Evolutionary conservation across 2,113 vertebrate genomes (phyloP).

Genomic region (Phyllopteryx taeniolatus): DNA sequence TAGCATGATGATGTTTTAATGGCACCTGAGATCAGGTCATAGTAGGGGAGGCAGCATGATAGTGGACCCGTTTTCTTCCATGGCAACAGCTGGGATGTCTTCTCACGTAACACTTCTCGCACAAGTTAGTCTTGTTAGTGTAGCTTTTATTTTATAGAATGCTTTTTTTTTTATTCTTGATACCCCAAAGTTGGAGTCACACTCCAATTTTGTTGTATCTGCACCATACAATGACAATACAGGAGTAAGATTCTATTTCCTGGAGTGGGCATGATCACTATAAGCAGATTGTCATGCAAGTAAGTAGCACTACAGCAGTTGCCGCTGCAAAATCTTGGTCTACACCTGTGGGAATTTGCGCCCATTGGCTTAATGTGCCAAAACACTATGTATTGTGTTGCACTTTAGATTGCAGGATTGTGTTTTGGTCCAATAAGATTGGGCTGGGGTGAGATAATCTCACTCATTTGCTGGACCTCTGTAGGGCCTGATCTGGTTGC

Average conservation of each 20-base stretch:
- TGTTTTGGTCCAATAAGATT: neutral
- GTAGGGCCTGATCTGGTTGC: conserved; percentile 41
- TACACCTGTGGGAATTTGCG: neutral
- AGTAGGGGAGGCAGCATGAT: conserved; percentile 22
- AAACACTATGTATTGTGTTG: neutral
- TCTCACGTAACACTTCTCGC: conserved; percentile 28
- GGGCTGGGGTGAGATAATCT: conserved; percentile 5
- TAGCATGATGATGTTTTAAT: conserved; percentile 31
- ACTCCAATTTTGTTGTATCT: neutral
- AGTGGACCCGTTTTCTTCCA: conserved; percentile 36
- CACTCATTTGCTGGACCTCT: conserved; percentile 37
- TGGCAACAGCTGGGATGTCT: conserved; percentile 52
- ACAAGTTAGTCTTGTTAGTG: conserved; percentile 24
- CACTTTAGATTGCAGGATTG: neutral
- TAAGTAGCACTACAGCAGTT: neutral
- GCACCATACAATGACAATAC: neutral
- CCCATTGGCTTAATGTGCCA: neutral
- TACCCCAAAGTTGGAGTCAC: neutral
- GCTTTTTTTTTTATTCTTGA: neutral
- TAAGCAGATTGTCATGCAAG: neutral
- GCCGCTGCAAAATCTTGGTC: too few species aligned
- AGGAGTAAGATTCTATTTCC: neutral
- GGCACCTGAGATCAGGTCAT: conserved; percentile 39
- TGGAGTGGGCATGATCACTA: neutral
- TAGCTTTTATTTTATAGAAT: neutral